Conservation (phyloP, 2,113 vertebrate species). For the Scopus umbretta region DNA sequence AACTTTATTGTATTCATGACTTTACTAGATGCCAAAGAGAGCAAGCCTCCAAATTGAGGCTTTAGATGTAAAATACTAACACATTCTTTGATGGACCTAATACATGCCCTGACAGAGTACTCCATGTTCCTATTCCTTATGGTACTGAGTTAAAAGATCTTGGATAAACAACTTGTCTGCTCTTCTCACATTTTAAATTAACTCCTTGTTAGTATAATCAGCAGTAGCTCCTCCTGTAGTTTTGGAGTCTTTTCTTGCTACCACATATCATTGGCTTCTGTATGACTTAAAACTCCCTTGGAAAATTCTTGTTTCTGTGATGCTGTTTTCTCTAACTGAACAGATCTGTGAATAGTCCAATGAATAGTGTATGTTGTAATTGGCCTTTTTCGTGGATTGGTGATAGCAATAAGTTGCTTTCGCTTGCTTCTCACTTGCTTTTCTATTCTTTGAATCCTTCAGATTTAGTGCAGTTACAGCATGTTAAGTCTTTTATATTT, state of each 20-base stretch:
- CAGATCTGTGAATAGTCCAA: not conserved
- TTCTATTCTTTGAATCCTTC: not conserved
- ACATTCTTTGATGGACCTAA: not conserved
- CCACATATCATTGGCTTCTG: not conserved
- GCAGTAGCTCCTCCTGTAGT: not conserved
- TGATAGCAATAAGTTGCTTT: not conserved
- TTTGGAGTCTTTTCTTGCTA: not conserved
- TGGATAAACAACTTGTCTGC: not conserved
- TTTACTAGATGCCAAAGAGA: not conserved
- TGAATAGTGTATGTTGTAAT: not conserved
- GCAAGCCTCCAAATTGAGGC: not conserved
- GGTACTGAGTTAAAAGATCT: not conserved
- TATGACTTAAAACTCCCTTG: not conserved
- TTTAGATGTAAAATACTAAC: not conserved
- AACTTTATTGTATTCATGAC: not conserved
- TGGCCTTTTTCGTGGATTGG: not conserved
- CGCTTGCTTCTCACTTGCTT: not conserved
- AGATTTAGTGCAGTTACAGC: not conserved
- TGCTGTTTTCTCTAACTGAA: not conserved
- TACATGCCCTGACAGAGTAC: not conserved
- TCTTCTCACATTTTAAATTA: conserved; percentile 2
- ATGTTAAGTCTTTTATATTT: not conserved
- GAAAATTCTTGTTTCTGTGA: not conserved
- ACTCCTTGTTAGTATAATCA: not conserved
- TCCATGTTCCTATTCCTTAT: not conserved